Evolutionary conservation across 2,888 invertebrate genomes (phyloP), one percentile per base, ranked within the genome.

Genomic region (Taenaris catops): DNA sequence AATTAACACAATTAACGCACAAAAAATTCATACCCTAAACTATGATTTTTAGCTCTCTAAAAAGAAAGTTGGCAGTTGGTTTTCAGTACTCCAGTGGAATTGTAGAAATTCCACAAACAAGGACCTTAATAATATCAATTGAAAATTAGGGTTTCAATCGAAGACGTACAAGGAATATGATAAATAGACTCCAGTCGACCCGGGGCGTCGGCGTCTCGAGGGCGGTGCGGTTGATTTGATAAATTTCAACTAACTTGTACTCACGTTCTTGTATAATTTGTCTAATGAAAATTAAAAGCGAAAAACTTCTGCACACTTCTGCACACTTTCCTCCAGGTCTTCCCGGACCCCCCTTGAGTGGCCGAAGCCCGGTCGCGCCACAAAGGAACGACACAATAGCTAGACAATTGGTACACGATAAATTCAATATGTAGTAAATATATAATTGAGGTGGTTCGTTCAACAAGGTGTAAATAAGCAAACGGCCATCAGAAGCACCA

Each of bases 31-130:
- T 73, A 53, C 59, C 78, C 75, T 74, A 79, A 57, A 32, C 32
- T 32, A 55, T 61, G n/a, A 63, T 51, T 50, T 51, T 58, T 55
- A 58, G 58, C 56, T 63, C 46, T 49, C 55, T 70, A 75, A 76
- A n/a, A 67, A 76, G 68, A 76, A 73, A 69, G 66, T 76, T 84
- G 84, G 84, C 84, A 84, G 84, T 84, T 73, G 64, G 61, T 63
- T 60, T n/a, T 79, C 80, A 80, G 81, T 81, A 63, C 78, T 55
- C 58, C 57, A 51, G 63, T 57, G 63, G 62, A 65, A 63, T 60
- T 41, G 48, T 53, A 10, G 23, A 10, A 12, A 11, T 61, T 63
- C 55, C 54, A 61, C 65, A 60, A 59, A 62, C 59, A 58, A 52
- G 56, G 67, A 64, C 58, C 63, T 64, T 61, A 65, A 64, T 70